Percentiles rank a stretch among this genome's conserved stretches.
These are phyloP conservation scores for Delia radicum DNA, from an alignment of 1,140 invertebrate species.

Conservation along the genomic window DNA sequence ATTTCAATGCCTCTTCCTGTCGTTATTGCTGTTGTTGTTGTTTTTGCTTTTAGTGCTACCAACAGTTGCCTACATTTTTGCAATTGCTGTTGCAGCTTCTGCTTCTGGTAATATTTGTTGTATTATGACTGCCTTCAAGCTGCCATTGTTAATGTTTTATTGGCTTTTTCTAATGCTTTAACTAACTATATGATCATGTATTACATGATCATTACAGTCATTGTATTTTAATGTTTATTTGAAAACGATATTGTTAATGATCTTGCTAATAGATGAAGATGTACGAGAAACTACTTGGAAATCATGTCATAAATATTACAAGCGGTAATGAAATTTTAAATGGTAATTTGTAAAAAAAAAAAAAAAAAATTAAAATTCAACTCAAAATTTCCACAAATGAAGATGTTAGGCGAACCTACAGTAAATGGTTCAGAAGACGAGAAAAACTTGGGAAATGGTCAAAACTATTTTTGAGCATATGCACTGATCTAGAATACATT, in stretches of 20 bases:
- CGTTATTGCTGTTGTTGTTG: neutral
- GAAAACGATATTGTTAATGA: constrained; percentile 1
- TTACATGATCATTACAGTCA: neutral
- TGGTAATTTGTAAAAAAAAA: neutral
- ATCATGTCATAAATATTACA: neutral
- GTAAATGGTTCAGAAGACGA: no score
- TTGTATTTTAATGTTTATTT: neutral
- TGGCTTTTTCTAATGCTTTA: neutral
- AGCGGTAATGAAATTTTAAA: neutral
- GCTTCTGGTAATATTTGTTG: neutral
- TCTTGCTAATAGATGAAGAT: neutral
- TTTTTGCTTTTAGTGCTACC: neutral
- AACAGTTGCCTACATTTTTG: neutral
- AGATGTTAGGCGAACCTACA: no score
- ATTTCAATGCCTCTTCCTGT: constrained; percentile 17
- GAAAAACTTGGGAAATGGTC: no score
- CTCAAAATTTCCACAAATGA: no score
- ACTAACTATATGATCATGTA: neutral
- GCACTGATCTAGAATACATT: no score
- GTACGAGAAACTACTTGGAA: neutral
- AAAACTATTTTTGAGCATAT: no score
- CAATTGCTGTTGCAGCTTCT: neutral
- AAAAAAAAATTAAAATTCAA: no score
- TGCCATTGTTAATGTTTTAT: constrained; percentile 5
- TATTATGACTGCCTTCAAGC: neutral